phyloP scores from a whole-genome alignment of 2,888 invertebrate genomes.

The Drosophila meridionalis region DNA sequence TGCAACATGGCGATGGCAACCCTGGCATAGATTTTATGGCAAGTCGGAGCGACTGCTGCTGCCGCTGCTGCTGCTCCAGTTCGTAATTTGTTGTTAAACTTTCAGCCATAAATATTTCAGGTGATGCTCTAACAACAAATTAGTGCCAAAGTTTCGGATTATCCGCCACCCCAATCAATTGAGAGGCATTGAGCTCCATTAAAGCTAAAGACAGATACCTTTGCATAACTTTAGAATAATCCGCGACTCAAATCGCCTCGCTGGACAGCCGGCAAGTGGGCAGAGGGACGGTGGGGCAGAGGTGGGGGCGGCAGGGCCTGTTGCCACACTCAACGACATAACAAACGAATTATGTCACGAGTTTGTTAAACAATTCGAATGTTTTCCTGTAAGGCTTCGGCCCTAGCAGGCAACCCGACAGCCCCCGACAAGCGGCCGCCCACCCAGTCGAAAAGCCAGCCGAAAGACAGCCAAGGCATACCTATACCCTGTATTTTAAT shows the following conservation, averaged over 20 bases:
- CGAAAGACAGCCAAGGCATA: conserved; percentile 35
- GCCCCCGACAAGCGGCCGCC: conserved; percentile 16
- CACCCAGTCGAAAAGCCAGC: conserved; percentile 39
- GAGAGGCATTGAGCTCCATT: conserved; percentile 14
- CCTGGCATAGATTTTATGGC: conserved; percentile 65
- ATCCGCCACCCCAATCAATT: conserved; percentile 34
- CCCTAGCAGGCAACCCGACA: not conserved
- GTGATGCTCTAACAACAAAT: conserved; percentile 57
- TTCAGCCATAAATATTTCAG: conserved; percentile 52
- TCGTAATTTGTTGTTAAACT: conserved; percentile 58
- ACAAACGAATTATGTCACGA: conserved; percentile 73
- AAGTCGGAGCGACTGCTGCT: conserved; percentile 28
- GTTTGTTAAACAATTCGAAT: conserved; percentile 71
- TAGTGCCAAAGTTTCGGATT: conserved; percentile 45
- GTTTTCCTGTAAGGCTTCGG: conserved; percentile 47
- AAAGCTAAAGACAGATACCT: conserved; percentile 43
- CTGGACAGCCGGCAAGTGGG: conserved; percentile 40
- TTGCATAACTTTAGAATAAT: conserved; percentile 63
- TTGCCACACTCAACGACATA: conserved; percentile 58
- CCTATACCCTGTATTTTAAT: conserved; percentile 22
- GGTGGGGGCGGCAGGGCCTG: conserved; percentile 12
- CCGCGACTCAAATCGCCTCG: conserved; percentile 43
- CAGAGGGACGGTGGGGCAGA: not conserved
- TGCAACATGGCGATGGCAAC: conserved; percentile 51
- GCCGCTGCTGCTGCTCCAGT: conserved; percentile 13